A percentile compares a stretch with the other conserved stretches of the same genome.
phyloP scores from a whole-genome alignment of 1,140 invertebrate species.

The Antheraea mylitta region DNA sequence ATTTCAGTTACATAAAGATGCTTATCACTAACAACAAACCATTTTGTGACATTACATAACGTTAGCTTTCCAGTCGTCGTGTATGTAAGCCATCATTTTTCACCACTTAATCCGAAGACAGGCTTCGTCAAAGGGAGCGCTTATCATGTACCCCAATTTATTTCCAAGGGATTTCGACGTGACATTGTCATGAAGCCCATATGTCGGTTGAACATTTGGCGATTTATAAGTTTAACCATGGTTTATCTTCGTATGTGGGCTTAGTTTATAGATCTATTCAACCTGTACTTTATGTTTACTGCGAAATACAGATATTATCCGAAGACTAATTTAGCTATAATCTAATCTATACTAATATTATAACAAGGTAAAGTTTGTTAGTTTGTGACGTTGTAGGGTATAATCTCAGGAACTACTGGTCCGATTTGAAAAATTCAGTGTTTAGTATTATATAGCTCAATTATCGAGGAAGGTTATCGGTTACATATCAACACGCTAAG shows the following conservation, averaged over 20 bases:
- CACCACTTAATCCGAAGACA: conserved; percentile 71
- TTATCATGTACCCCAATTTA: conserved; percentile 72
- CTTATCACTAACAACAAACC: not conserved
- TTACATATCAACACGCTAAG: no score
- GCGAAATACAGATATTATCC: no score
- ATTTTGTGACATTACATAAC: conserved; percentile 41
- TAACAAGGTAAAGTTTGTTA: no score
- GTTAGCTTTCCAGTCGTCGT: conserved; percentile 36
- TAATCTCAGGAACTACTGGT: no score
- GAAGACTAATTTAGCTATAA: no score
- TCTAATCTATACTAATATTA: no score
- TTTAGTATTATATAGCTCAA: no score
- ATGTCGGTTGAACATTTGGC: conserved; percentile 8
- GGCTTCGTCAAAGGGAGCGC: conserved; percentile 72
- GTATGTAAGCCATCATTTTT: conserved; percentile 71
- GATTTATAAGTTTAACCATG: not conserved
- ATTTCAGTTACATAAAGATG: not conserved
- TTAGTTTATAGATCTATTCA: not conserved
- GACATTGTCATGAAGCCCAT: conserved; percentile 38
- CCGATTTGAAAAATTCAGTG: no score
- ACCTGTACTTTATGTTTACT: not conserved
- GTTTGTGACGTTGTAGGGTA: no score
- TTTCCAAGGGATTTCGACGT: conserved; percentile 61
- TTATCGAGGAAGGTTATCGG: no score
- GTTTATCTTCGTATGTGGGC: not conserved